Conservation (phyloP, 2,888 invertebrate species). For the Diplazon laetatorius region DNA sequence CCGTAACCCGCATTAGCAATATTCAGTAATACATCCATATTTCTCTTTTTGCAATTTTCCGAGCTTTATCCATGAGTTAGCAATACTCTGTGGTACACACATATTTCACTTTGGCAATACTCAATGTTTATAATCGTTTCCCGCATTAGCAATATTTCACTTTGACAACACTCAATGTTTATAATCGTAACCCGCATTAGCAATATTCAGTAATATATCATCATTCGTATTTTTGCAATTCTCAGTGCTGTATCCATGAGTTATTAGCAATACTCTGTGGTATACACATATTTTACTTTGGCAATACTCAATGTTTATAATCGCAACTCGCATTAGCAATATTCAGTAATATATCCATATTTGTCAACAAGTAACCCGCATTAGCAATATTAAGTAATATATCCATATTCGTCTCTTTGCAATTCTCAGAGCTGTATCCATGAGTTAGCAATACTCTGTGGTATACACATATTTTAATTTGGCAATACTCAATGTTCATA, state of each 20-base stretch:
- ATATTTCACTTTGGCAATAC: too few species aligned
- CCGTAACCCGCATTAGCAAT: constrained; percentile 22
- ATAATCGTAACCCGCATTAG: too few species aligned
- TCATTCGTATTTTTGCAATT: too few species aligned
- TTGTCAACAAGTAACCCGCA: not conserved
- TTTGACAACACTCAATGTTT: too few species aligned
- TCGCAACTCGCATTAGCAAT: not conserved
- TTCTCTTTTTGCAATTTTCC: too few species aligned
- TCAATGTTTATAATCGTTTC: too few species aligned
- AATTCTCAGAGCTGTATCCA: constrained; percentile 12
- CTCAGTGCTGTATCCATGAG: too few species aligned
- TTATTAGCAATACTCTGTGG: too few species aligned
- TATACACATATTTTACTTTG: too few species aligned
- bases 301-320: not conserved
- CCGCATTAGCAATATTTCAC: constrained; percentile 11
- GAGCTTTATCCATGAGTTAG: not conserved
- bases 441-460: not conserved
- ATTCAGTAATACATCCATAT: constrained; percentile 17
- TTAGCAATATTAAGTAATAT: constrained; percentile 23
- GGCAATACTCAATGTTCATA: constrained; percentile 9
- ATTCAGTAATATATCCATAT: constrained; percentile 2
- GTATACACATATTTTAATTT: not conserved
- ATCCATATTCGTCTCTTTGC: not conserved
- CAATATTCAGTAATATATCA: too few species aligned
- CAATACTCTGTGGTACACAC: constrained; percentile 31